These are phyloP conservation scores for Oreochromis niloticus DNA, from an alignment of 2,113 vertebrate species.

Conservation along the genomic window DNA sequence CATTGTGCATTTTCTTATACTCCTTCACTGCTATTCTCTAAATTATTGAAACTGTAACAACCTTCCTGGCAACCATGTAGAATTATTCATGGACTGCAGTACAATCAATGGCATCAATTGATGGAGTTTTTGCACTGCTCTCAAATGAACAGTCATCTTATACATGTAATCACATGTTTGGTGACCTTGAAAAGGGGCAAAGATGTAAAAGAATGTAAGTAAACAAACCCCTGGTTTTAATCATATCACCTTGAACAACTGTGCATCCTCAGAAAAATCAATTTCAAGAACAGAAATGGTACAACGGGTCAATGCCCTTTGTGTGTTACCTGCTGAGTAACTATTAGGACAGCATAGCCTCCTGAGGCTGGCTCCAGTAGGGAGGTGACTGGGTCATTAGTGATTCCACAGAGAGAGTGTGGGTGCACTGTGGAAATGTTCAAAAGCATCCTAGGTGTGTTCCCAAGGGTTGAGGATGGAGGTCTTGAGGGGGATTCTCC, in stretches of 20 bases:
- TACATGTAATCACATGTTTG: slow-evolving; percentile 11
- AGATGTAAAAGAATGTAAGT: not conserved
- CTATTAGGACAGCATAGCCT: slow-evolving; percentile 4
- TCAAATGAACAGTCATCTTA: not conserved
- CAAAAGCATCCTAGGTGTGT: not conserved
- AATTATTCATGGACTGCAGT: slow-evolving; percentile 13
- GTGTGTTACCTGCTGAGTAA: slow-evolving; percentile 18
- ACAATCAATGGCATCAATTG: slow-evolving; percentile 17
- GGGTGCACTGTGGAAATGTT: slow-evolving; percentile 26
- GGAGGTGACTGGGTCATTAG: slow-evolving; percentile 21
- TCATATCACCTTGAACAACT: not conserved
- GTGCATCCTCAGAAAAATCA: not conserved
- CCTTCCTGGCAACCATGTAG: not conserved
- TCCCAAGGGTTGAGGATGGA: slow-evolving; percentile 16
- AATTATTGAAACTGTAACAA: slow-evolving; percentile 13
- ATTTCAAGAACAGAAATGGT: not conserved
- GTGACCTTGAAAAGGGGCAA: not conserved
- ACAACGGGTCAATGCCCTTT: not conserved
- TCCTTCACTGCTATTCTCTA: not conserved
- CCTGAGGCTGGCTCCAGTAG: not conserved
- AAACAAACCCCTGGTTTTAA: not conserved
- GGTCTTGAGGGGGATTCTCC: slow-evolving; percentile 36
- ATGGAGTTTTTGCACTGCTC: not conserved
- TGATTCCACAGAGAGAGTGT: slow-evolving; percentile 5
- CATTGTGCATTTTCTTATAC: not conserved